A percentile compares a stretch with the other conserved stretches of the same genome.
Evolutionary conservation across 2,797 vertebrate genomes (phyloP).

Genomic region (Hoplostethus mediterraneus): DNA sequence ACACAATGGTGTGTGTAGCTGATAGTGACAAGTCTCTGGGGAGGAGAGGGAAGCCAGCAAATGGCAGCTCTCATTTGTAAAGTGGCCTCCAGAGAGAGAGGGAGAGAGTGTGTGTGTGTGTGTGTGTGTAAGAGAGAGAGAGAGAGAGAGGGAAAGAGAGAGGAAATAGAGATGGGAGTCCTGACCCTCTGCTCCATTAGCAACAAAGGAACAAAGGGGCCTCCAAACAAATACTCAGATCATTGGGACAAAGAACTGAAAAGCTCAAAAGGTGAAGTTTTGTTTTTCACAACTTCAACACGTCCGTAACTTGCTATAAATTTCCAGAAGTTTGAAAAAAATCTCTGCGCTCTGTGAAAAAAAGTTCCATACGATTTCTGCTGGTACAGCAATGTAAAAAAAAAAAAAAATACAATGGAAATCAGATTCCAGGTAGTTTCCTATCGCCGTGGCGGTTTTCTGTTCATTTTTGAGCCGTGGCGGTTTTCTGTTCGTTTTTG

Average conservation of each 20-base stretch:
- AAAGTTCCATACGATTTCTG: conserved; percentile 59
- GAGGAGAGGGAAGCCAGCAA: conserved; percentile 58
- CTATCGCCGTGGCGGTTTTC: conserved; percentile 55
- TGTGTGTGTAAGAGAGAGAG: background rate
- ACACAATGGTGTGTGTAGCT: conserved; percentile 64
- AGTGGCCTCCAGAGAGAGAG: conserved; percentile 67
- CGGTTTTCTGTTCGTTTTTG: conserved; percentile 58
- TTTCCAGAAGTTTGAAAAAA: conserved; percentile 16
- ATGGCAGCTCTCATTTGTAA: conserved; percentile 67
- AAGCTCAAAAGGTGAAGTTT: background rate
- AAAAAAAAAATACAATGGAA: conserved; percentile 38
- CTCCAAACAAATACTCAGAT: background rate
- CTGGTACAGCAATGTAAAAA: conserved; percentile 62
- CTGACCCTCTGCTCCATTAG: background rate
- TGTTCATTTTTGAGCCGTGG: conserved; percentile 60
- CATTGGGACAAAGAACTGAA: conserved; percentile 1
- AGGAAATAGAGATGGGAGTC: background rate
- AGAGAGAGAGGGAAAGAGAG: background rate
- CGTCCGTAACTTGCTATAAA: conserved; percentile 7
- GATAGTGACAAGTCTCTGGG: conserved; percentile 79
- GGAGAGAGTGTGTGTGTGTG: background rate
- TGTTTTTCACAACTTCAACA: background rate
- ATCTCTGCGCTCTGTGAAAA: background rate
- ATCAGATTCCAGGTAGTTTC: conserved; percentile 60
- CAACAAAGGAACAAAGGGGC: background rate